These are phyloP conservation scores for Monopis laevigella DNA, from an alignment of 2,888 invertebrate species.

Conservation along the genomic window DNA sequence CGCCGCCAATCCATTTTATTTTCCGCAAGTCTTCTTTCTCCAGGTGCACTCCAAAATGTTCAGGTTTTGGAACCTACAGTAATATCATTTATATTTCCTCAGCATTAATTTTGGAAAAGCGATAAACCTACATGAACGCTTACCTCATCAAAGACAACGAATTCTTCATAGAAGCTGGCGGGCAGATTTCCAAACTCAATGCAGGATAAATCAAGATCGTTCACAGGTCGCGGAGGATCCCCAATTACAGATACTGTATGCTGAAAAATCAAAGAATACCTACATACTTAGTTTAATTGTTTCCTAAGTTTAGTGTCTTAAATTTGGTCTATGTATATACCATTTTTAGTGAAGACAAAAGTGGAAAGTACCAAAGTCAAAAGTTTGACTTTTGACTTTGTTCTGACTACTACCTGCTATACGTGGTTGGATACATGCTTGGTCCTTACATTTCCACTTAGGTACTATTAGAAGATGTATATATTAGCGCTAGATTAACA, in stretches of 20 bases:
- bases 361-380: neutral
- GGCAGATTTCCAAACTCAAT: slow-evolving; percentile 57
- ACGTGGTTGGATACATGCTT: too few species aligned
- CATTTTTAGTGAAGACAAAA: neutral
- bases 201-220: slow-evolving; percentile 42
- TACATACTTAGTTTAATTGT: too few species aligned
- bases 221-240: slow-evolving; percentile 66
- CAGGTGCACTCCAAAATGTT: slow-evolving; percentile 61
- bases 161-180: slow-evolving; percentile 45
- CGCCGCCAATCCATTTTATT: slow-evolving; percentile 74
- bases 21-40: slow-evolving; percentile 59
- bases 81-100: neutral
- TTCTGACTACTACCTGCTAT: too few species aligned
- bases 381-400: too few species aligned
- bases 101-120: neutral
- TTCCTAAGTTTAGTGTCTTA: too few species aligned
- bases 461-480: too few species aligned
- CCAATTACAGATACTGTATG: slow-evolving; percentile 71
- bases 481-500: too few species aligned
- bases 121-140: slow-evolving; percentile 8
- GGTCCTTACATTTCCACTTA: too few species aligned
- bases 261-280: slow-evolving; percentile 43
- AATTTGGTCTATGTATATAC: neutral
- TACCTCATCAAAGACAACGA: slow-evolving; percentile 59
- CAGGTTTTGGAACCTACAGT: slow-evolving; percentile 59